Conservation (phyloP, 1,140 invertebrate species). For the Sminthurinus signatus region DNA sequence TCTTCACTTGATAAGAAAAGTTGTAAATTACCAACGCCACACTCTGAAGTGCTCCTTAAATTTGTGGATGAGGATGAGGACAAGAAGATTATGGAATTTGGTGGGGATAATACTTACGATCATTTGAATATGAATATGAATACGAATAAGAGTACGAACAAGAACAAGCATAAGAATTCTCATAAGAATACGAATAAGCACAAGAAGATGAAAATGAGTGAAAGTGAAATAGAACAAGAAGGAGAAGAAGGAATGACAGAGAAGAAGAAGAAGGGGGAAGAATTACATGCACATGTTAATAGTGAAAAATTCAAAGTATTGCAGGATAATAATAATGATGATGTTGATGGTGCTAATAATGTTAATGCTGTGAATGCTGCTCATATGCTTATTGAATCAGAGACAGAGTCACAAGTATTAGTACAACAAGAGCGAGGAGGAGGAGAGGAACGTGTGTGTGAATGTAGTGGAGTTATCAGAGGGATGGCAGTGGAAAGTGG, state of each 20-base stretch:
- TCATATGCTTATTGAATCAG: not conserved
- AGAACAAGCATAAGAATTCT: no score
- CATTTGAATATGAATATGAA: no score
- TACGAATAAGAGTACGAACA: no score
- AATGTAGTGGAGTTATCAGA: not conserved
- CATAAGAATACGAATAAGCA: no score
- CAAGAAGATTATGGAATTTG: no score
- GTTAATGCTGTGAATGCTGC: not conserved
- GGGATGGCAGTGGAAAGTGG: slow-evolving; percentile 25
- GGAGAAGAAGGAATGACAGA: not conserved
- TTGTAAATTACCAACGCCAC: not conserved
- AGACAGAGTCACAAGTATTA: not conserved
- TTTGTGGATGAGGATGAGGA: slow-evolving; percentile 8
- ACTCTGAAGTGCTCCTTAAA: slow-evolving; percentile 13
- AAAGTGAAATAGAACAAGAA: no score
- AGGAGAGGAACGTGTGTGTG: not conserved
- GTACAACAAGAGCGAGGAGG: not conserved
- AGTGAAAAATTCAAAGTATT: no score
- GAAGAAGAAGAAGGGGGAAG: not conserved
- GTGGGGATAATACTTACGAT: no score
- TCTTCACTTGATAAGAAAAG: not conserved
- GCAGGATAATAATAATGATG: not conserved
- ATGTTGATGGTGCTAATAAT: slow-evolving; percentile 6
- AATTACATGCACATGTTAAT: no score
- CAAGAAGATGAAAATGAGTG: no score